phyloP scores from a whole-genome alignment of 2,113 vertebrate species.

The Phalacrocorax pelagicus region DNA sequence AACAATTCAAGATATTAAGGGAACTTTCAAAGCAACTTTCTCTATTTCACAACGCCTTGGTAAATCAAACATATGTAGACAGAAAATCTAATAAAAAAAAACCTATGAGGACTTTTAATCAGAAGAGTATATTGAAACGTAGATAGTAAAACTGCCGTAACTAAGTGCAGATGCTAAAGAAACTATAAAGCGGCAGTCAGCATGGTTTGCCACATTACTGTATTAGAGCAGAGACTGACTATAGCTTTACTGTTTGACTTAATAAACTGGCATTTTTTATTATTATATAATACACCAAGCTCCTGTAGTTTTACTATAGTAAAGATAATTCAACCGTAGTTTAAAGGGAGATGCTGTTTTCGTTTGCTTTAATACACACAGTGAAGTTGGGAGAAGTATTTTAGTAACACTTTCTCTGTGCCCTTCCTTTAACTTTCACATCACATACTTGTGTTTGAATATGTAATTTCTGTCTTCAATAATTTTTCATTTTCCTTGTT shows the following conservation, averaged over 20 bases:
- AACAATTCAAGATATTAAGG: not conserved
- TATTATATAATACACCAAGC: constrained; percentile 62
- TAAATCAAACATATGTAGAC: constrained; percentile 62
- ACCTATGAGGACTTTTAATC: constrained; percentile 72
- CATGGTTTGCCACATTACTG: constrained; percentile 4
- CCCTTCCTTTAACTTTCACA: not conserved
- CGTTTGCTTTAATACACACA: not conserved
- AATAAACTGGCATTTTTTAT: constrained; percentile 72
- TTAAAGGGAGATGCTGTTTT: constrained; percentile 17
- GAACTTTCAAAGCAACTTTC: constrained; percentile 62
- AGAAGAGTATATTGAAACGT: constrained; percentile 74
- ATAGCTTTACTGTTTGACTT: constrained; percentile 68
- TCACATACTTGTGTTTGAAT: not conserved
- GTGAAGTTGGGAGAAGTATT: not conserved
- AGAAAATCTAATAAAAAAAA: constrained; percentile 70
- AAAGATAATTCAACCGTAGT: constrained; percentile 31
- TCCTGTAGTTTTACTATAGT: constrained; percentile 61
- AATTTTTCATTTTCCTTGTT: not conserved
- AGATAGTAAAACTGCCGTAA: constrained; percentile 76
- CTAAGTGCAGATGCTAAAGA: constrained; percentile 73
- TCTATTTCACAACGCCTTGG: constrained; percentile 41
- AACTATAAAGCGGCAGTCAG: constrained; percentile 60
- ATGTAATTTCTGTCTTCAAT: not conserved
- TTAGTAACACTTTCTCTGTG: not conserved
- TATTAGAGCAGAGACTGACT: constrained; percentile 20